phyloP scores from a whole-genome alignment of 2,888 invertebrate species.

The Amorpha juglandis region DNA sequence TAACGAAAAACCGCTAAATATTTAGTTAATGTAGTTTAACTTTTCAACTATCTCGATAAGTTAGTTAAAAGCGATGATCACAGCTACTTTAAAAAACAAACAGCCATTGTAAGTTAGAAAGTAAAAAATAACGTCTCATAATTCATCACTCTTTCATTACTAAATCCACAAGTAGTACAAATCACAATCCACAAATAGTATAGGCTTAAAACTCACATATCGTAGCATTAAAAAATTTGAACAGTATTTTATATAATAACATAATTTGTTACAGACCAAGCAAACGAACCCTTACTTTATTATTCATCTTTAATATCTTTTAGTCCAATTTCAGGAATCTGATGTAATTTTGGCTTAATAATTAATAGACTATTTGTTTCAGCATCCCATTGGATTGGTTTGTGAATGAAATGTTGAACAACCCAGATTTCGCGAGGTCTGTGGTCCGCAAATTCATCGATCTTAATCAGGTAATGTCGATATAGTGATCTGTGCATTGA shows the following conservation, averaged over 20 bases:
- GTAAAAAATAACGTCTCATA: not conserved
- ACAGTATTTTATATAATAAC: not conserved
- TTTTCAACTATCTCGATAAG: too few species aligned
- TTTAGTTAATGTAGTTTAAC: too few species aligned
- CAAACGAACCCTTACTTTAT: not conserved
- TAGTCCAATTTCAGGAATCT: not conserved
- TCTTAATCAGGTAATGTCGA: conserved; percentile 70
- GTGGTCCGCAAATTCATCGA: conserved; percentile 85
- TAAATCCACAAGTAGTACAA: not conserved
- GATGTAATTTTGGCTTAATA: not conserved
- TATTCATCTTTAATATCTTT: not conserved
- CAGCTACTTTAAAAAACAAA: not conserved
- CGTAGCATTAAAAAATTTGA: not conserved
- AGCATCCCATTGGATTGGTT: conserved; percentile 82
- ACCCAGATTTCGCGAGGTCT: conserved; percentile 84
- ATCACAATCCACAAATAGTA: too few species aligned
- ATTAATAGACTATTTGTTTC: conserved; percentile 34
- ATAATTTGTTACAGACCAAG: too few species aligned
- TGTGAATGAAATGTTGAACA: conserved; percentile 83
- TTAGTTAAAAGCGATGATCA: too few species aligned
- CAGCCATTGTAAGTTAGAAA: too few species aligned
- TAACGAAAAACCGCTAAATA: too few species aligned
- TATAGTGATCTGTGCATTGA: not conserved
- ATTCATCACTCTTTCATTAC: not conserved
- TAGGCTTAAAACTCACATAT: not conserved